Percentiles rank a stretch among this genome's conserved stretches.
Evolutionary conservation across 2,888 invertebrate genomes (phyloP).

Genomic region (Selenia dentaria): DNA sequence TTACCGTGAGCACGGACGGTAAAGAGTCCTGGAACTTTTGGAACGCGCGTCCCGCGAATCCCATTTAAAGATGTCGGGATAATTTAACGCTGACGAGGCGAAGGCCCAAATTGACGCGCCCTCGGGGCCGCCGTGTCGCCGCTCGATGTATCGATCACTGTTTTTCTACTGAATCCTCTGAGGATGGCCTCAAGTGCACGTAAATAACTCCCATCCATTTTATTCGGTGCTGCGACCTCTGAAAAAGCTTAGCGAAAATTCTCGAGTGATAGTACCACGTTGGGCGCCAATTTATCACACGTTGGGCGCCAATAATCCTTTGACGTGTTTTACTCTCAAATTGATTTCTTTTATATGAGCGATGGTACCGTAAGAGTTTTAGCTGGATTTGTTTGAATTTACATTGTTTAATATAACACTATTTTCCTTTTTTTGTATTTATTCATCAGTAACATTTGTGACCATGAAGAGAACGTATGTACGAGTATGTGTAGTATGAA

Average conservation of each 20-base stretch:
- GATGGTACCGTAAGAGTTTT: no score
- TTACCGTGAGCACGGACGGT: conserved; percentile 50
- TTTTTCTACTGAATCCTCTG: conserved; percentile 57
- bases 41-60: conserved; percentile 76
- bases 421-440: no score
- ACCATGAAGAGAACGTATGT: no score
- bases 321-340: background rate
- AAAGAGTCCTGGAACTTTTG: conserved; percentile 58
- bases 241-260: conserved; percentile 49
- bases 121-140: conserved; percentile 65
- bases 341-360: background rate
- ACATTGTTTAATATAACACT: no score
- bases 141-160: conserved; percentile 70
- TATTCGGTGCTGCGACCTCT: conserved; percentile 50
- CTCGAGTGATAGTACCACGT: conserved; percentile 40
- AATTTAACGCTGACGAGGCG: conserved; percentile 82
- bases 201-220: conserved; percentile 69
- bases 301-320: conserved; percentile 30
- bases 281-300: conserved; percentile 46
- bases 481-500: no score
- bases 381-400: no score
- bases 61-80: conserved; percentile 83
- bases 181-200: conserved; percentile 59
- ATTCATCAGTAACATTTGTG: no score
- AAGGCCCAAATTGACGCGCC: conserved; percentile 78